phyloP scores from a whole-genome alignment of 2,888 invertebrate species.

The Plagodis pulveraria region DNA sequence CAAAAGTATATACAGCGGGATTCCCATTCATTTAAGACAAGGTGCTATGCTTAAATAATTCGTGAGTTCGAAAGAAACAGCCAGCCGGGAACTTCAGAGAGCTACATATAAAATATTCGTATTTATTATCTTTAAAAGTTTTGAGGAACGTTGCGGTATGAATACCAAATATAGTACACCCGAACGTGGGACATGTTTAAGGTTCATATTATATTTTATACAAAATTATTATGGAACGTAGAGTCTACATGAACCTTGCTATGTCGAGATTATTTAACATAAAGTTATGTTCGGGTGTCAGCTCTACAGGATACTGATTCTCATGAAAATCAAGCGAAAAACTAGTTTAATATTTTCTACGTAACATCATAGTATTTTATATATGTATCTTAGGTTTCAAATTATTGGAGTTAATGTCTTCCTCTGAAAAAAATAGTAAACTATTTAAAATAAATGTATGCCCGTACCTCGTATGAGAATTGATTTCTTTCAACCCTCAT shows the following conservation, averaged over 20 bases:
- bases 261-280: constrained; percentile 9
- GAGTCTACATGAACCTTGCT: constrained; percentile 9
- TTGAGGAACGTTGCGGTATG: constrained; percentile 26
- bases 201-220: constrained; percentile 26
- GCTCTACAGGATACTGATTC: constrained; percentile 9
- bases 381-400: too few relatives aligned
- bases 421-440: too few relatives aligned
- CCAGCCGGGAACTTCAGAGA: constrained; percentile 3
- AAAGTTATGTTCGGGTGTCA: constrained; percentile 10
- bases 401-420: too few relatives aligned
- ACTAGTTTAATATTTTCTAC: too few relatives aligned
- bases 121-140: constrained; percentile 31
- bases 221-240: constrained; percentile 20
- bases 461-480: too few relatives aligned
- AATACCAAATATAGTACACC: constrained; percentile 22
- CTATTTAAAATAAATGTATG: too few relatives aligned
- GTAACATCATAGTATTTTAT: too few relatives aligned
- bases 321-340: background rate
- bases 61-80: constrained; percentile 7
- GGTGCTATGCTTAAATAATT: constrained; percentile 5
- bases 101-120: constrained; percentile 22
- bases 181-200: constrained; percentile 15
- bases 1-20: background rate
- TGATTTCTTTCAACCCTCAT: too few relatives aligned
- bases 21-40: background rate